phyloP scores from a whole-genome alignment of 2,888 invertebrate species.

The Chymomyza fuscimana region DNA sequence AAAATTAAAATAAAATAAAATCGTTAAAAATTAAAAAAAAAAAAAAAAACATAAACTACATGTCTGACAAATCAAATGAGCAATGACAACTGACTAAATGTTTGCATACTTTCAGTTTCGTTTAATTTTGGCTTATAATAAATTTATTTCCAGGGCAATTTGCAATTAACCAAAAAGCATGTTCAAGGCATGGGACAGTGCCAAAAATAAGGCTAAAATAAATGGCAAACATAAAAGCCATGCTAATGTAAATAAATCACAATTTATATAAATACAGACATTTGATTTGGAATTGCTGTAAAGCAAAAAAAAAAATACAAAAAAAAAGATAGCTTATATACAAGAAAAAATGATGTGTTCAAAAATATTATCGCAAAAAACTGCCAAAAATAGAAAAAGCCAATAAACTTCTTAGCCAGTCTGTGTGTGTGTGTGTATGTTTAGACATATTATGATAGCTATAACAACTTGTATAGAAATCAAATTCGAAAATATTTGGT shows the following conservation, averaged over 20 bases:
- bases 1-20: constrained; percentile 12
- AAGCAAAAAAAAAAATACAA: not conserved
- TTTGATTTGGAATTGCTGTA: constrained; percentile 47
- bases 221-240: constrained; percentile 64
- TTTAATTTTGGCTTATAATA: constrained; percentile 17
- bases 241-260: constrained; percentile 59
- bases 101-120: constrained; percentile 35
- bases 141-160: constrained; percentile 4
- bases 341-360: not conserved
- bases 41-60: constrained; percentile 41
- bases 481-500: not conserved
- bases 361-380: not conserved
- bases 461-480: not conserved
- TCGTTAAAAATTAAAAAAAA: not conserved
- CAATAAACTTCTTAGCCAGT: constrained; percentile 7
- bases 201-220: constrained; percentile 41
- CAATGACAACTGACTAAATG: constrained; percentile 48
- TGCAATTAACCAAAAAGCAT: constrained; percentile 5
- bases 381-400: not conserved
- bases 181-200: constrained; percentile 40
- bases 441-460: not conserved
- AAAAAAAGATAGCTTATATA: not conserved
- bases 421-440: constrained; percentile 1
- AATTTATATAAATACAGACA: constrained; percentile 68
- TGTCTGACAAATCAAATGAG: constrained; percentile 72